Base-by-base conservation (phyloP, 2,888 invertebrate species). In the Yponomeuta cagnagella region DNA sequence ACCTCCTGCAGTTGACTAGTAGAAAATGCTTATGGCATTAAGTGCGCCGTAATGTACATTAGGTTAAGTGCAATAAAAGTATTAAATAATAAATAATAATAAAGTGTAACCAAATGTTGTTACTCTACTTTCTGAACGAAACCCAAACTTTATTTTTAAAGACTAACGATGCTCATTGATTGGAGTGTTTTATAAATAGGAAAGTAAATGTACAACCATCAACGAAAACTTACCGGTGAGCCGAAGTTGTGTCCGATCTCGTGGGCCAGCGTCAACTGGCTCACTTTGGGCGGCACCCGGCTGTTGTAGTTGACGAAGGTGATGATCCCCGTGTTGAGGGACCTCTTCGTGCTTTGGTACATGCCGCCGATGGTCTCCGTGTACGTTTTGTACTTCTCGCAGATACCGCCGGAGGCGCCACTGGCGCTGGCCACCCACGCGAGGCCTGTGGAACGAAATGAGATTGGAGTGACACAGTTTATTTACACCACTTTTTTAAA, bases 221-320 rank as follows among this genome's bases (percentile, higher is more conserved):
- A 8, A 1, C 43, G 8, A 8, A 71, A 69, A 93, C 94, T 94
- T 89, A 98, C 98, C 84, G 98, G 98, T 73, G 98, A 98, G 72
- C 99, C 99, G 88, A 99, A 99, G 89, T 99, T 99, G 85, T 99
- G 99, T 3, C 99, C 99, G 77, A 97, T 97, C 90, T 99, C 99
- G 86, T 99, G 99, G 0, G 99, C 99, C 76, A 99, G 92, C 0
- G 99, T 99, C 73, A 99, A 91, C 85, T 99, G 98, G 58, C 99
- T 99, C 37, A 99, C 99, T 90, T 98, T 98, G 0, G 98, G 98
- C 72, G 99, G 98, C 71, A 99, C 99, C 63, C 98, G 93, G 82
- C 97, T 97, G 86, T 98, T 98, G 92, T 99, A 99, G 93, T 99
- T 99, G 74, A 99, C 98, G 85, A 99, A 98, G 1, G 99, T 99